phyloP scores from a whole-genome alignment of 2,888 invertebrate species.

The Drosophila tanythrix region DNA sequence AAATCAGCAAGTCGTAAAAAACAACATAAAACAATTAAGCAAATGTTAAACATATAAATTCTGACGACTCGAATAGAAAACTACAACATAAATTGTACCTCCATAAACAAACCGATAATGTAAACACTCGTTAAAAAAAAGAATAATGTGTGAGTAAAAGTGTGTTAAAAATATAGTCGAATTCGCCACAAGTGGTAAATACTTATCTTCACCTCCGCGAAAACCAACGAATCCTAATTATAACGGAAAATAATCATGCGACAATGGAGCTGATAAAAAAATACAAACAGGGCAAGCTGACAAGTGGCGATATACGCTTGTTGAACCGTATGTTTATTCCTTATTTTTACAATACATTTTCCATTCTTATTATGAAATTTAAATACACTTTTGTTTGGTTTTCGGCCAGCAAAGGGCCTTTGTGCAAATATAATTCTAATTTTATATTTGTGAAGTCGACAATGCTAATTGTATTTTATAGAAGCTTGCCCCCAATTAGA shows the following conservation, averaged over 20 bases:
- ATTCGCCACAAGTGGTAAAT: neutral
- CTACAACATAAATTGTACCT: constrained; percentile 6
- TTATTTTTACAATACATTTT: neutral
- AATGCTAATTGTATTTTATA: constrained; percentile 46
- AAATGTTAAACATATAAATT: constrained; percentile 33
- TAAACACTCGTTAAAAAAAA: neutral
- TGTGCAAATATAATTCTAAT: constrained; percentile 11
- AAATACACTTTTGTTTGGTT: neutral
- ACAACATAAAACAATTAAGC: constrained; percentile 21
- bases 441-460: constrained; percentile 19
- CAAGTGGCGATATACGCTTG: constrained; percentile 70
- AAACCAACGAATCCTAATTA: constrained; percentile 9
- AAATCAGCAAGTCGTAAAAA: constrained; percentile 23
- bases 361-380: neutral
- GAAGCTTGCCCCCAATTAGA: constrained; percentile 29
- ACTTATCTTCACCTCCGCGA: neutral
- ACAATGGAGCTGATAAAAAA: constrained; percentile 82
- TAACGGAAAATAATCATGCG: constrained; percentile 35
- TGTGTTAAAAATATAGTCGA: neutral
- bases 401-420: constrained; percentile 16
- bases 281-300: constrained; percentile 78
- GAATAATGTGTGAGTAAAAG: neutral
- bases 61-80: neutral
- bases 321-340: constrained; percentile 75
- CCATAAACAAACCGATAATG: constrained; percentile 4